Base-by-base conservation (phyloP, 92 coral and sea anemone species). In the Metridium senile region DNA sequence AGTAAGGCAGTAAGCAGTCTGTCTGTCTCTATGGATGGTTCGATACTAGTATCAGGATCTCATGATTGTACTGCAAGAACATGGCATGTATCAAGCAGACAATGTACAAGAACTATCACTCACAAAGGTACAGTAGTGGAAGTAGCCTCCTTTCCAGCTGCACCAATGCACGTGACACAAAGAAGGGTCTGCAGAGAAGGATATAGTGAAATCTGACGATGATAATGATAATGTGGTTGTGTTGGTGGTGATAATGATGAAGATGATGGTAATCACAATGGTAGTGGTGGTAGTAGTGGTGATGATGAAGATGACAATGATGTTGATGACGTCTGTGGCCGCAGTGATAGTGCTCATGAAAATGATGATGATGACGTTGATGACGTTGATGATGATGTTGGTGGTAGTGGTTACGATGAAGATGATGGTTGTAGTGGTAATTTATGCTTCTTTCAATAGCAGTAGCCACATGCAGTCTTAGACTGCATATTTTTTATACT, bases 61-160 rank as follows among this genome's bases (percentile, higher is more conserved):
- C 71, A 77, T 64, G 99, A 96, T 47, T 71, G 89, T 73, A 92
- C 96, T 53, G 97, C 97, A 21, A 89, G 97, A 51, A 92, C 85
- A 19, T 96, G 99, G 99, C 96, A 96, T 33, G 68, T 96, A 18
- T 74, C 79, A 10, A 96, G 99, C 51, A 76, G 85, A 74, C 99
- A 96, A 72, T 96, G 97, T 58, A 85, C 91, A 30, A 85, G 93
- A 75, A 88, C 85, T 47, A 66, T 93, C 32, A 84, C 81, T 58
- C 97, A 95, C 86, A 95, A 77, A 92, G 99, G 99, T 92, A 79
- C 28, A 22, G n/a, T n/a, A n/a, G n/a, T n/a, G n/a, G n/a, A 22
- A 29, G 31, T 1, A 29, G n/a, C n/a, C n/a, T n/a, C n/a, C n/a
- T n/a, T n/a, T n/a, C n/a, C n/a, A n/a, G 66, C 66, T 59, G 26